These are phyloP conservation scores for Papilio gigon DNA, from an alignment of 2,888 invertebrate genomes.

Conservation along the genomic window DNA sequence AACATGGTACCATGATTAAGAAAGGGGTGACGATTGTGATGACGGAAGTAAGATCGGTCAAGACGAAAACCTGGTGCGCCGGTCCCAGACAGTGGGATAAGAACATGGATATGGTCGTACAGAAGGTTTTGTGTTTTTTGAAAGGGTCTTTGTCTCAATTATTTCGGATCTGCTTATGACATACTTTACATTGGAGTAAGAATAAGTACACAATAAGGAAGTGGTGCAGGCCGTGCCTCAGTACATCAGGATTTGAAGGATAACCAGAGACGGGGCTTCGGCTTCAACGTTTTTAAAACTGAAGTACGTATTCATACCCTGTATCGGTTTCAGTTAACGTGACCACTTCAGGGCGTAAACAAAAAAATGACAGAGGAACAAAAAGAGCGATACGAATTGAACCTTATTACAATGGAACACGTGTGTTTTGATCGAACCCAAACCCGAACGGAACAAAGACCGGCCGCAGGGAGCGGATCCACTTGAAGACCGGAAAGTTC, in stretches of 20 bases:
- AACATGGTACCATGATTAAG: background rate
- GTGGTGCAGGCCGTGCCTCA: background rate
- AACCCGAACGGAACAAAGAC: conserved; percentile 41
- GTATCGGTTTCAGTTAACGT: conserved; percentile 39
- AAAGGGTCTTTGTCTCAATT: background rate
- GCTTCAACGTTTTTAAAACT: conserved; percentile 28
- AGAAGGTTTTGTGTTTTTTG: background rate
- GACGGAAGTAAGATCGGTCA: background rate
- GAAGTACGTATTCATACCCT: conserved; percentile 38
- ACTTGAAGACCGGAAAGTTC: conserved; percentile 79
- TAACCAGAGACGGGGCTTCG: conserved; percentile 2
- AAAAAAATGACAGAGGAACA: conserved; percentile 25
- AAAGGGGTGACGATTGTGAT: too few relatives aligned
- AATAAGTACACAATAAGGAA: conserved; percentile 4
- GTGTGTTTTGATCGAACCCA: conserved; percentile 38
- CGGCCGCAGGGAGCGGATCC: conserved; percentile 55
- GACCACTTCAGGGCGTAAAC: conserved; percentile 36
- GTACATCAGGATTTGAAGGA: conserved; percentile 10
- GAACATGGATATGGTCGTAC: background rate
- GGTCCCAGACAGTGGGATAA: background rate
- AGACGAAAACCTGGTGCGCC: background rate
- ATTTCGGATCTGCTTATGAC: background rate
- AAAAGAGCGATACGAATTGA: background rate
- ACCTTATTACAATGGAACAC: conserved; percentile 39
- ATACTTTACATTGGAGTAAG: background rate